Evolutionary conservation across 2,113 vertebrate species (phyloP).

Genomic region (Caranx ignobilis): DNA sequence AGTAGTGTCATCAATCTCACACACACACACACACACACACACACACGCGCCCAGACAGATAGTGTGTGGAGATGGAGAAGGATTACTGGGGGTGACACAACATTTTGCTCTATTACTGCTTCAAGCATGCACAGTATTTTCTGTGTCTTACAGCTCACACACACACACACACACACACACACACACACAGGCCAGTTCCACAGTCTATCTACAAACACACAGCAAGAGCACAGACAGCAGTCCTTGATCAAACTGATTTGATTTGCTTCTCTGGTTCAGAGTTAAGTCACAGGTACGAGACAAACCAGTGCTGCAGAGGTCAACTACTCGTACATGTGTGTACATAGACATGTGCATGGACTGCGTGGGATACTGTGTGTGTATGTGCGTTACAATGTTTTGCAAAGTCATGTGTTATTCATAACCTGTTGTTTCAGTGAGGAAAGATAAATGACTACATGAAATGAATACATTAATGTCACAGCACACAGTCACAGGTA

Average conservation of each 20-base stretch:
- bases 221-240: slow-evolving; percentile 3
- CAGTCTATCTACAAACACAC: slow-evolving; percentile 2
- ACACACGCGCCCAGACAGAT: slow-evolving; percentile 14
- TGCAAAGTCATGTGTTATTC: slow-evolving; percentile 13
- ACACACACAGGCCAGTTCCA: slow-evolving; percentile 9
- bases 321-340: background rate
- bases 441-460: slow-evolving; percentile 13
- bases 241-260: background rate
- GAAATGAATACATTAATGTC: background rate
- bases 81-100: slow-evolving; percentile 57
- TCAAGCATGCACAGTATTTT: slow-evolving; percentile 43
- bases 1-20: slow-evolving; percentile 73
- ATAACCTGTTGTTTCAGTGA: background rate
- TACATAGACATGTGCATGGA: background rate
- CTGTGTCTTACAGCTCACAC: slow-evolving; percentile 17
- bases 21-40: slow-evolving; percentile 43
- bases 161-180: background rate
- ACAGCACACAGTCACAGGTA: slow-evolving; percentile 14
- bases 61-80: slow-evolving; percentile 22
- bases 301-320: background rate
- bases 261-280: background rate
- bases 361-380: background rate
- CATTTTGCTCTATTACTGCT: slow-evolving; percentile 58
- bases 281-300: slow-evolving; percentile 1
- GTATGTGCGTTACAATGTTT: slow-evolving; percentile 10